These are phyloP conservation scores for Strix uralensis DNA, from an alignment of 2,113 vertebrate species.

Conservation along the genomic window DNA sequence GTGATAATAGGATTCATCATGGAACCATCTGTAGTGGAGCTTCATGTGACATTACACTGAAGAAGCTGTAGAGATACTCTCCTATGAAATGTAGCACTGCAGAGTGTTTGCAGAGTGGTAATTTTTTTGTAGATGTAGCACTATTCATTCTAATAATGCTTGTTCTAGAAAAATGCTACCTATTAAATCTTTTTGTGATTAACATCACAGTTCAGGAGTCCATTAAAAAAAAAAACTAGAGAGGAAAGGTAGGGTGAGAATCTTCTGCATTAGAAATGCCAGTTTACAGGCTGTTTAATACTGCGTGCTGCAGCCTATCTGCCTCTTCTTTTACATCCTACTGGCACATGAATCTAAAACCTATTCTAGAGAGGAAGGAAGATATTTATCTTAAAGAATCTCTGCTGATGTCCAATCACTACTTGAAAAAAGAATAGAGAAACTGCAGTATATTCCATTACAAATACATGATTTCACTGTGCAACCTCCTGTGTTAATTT, in stretches of 20 bases:
- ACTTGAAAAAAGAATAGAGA: neutral
- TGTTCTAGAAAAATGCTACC: neutral
- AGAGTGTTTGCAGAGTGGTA: neutral
- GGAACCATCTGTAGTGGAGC: neutral
- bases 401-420: neutral
- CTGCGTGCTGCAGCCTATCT: neutral
- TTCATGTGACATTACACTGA: neutral
- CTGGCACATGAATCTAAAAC: neutral
- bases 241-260: neutral
- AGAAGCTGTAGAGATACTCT: neutral
- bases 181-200: neutral
- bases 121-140: neutral
- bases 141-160: neutral
- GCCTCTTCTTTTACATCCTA: neutral
- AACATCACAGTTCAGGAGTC: neutral
- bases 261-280: neutral
- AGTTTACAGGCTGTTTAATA: neutral
- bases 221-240: neutral
- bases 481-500: neutral
- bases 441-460: neutral
- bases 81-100: neutral
- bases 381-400: neutral
- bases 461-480: neutral
- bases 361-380: neutral
- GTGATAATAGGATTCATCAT: slow-evolving; percentile 3